Percentiles rank a stretch among this genome's conserved stretches.
Conservation (phyloP, 2,113 vertebrate species). For the Callorhinus ursinus region DNA sequence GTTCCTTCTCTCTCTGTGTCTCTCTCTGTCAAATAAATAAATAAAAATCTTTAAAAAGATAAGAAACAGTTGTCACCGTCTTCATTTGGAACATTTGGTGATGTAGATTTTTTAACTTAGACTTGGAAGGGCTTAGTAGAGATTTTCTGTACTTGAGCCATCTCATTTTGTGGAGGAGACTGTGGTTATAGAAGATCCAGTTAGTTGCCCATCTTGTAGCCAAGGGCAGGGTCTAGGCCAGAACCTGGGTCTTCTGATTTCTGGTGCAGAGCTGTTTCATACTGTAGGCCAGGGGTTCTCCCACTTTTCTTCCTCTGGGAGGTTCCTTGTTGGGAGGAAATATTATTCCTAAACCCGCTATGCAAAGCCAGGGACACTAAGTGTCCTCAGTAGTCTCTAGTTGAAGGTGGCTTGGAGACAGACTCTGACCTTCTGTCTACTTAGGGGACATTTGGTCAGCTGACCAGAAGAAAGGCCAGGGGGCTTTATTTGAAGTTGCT, state of each 20-base stretch:
- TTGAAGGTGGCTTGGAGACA: background rate
- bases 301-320: background rate
- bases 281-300: background rate
- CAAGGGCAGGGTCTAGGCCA: background rate
- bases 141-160: background rate
- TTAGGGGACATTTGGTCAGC: background rate
- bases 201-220: background rate
- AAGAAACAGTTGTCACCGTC: conserved; percentile 19
- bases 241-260: background rate
- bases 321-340: background rate
- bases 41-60: too few relatives aligned
- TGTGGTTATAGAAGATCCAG: background rate
- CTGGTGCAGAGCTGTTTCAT: background rate
- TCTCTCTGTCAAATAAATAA: too few relatives aligned
- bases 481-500: background rate
- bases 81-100: conserved; percentile 52
- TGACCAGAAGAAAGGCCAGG: background rate
- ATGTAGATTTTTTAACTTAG: background rate
- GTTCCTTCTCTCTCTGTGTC: too few relatives aligned
- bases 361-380: background rate
- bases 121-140: background rate
- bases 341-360: background rate
- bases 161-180: background rate
- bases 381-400: background rate
- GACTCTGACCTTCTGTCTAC: background rate